Evolutionary conservation across 2,888 invertebrate genomes (phyloP).

Genomic region (Drosophila neotestacea): DNA sequence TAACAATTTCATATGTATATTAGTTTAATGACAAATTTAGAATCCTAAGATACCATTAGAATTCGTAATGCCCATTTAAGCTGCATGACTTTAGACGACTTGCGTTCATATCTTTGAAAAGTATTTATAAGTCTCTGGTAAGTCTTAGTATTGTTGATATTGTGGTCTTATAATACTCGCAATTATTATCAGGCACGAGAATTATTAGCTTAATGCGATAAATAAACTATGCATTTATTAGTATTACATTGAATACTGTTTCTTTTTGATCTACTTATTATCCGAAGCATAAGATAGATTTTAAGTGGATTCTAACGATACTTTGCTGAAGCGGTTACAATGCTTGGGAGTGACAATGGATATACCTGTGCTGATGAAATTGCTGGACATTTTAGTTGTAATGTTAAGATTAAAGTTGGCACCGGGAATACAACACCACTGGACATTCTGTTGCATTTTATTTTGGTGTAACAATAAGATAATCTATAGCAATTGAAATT

Average conservation of each 20-base stretch:
- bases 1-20: conserved; percentile 46
- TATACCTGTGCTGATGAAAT: background rate
- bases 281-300: conserved; percentile 23
- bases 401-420: background rate
- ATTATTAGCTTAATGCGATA: conserved; percentile 47
- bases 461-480: conserved; percentile 16
- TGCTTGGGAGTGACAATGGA: background rate
- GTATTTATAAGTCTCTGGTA: conserved; percentile 47
- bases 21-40: background rate
- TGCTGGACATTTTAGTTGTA: background rate
- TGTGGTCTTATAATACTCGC: conserved; percentile 23
- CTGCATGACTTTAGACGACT: conserved; percentile 45
- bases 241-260: conserved; percentile 38
- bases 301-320: conserved; percentile 23
- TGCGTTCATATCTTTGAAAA: conserved; percentile 39
- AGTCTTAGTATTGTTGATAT: conserved; percentile 44
- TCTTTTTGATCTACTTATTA: conserved; percentile 47
- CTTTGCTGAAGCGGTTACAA: background rate
- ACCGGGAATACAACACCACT: conserved; percentile 3
- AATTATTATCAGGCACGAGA: conserved; percentile 36
- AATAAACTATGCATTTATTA: conserved; percentile 64
- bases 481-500: background rate
- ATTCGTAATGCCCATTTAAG: conserved; percentile 43
- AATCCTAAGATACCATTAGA: conserved; percentile 22
- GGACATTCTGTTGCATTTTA: conserved; percentile 4